phyloP scores from a whole-genome alignment of 1,140 invertebrate species.

The Chionoecetes opilio region DNA sequence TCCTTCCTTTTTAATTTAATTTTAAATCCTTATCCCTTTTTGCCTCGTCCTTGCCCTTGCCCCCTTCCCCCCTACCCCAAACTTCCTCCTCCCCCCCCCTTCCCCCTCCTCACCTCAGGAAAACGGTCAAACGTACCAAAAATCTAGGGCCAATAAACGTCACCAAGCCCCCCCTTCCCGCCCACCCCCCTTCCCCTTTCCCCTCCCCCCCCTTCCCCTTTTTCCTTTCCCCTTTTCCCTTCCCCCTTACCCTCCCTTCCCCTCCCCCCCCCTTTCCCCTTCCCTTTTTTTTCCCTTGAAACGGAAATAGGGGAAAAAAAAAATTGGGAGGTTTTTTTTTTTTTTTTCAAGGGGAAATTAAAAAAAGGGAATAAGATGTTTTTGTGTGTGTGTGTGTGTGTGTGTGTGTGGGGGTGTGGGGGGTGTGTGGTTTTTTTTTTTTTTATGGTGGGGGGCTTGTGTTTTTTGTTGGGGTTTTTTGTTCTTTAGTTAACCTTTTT shows the following conservation, averaged over 20 bases:
- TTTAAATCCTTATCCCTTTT: neutral
- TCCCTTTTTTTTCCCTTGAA: neutral
- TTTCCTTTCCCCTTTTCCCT: neutral
- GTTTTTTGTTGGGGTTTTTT: no score
- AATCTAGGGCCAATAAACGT: neutral
- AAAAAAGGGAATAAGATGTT: neutral
- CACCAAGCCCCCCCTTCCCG: neutral
- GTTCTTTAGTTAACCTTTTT: no score
- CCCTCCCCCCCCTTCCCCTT: neutral
- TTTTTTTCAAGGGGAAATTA: no score
- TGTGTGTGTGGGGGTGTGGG: slow-evolving; percentile 49
- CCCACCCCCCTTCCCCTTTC: neutral
- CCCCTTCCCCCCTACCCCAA: neutral
- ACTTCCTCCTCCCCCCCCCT: neutral
- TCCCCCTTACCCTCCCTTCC: neutral
- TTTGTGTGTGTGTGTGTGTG: slow-evolving; percentile 56
- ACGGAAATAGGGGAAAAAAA: neutral
- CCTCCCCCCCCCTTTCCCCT: neutral
- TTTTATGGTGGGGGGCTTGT: no score
- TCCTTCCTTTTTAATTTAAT: no score
- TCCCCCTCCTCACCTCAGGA: neutral
- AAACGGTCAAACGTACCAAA: neutral
- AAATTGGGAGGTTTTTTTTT: no score
- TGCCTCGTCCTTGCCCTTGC: slow-evolving; percentile 22
- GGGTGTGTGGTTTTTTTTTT: no score